A percentile compares a stretch with the other conserved stretches of the same genome.
Evolutionary conservation across 53 echinoderm and acorn worm genomes (phyloP).

Genomic region (Crossaster papposus): DNA sequence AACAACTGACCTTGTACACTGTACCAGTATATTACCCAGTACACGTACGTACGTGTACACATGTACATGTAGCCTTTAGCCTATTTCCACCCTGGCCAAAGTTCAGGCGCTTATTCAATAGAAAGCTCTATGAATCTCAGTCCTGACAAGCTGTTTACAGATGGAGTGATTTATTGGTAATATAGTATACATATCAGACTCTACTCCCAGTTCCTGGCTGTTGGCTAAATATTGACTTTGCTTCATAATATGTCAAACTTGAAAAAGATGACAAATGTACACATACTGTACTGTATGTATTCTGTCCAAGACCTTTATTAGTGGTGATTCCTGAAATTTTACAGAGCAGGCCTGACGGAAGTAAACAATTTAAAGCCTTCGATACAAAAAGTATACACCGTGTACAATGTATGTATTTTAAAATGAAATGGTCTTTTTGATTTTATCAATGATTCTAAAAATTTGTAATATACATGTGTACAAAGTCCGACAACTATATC

Average conservation of each 20-base stretch:
- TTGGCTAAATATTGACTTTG: constrained; percentile 2
- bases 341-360: no score
- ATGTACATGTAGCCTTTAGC: background rate
- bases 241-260: background rate
- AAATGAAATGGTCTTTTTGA: no score
- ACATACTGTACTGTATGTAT: background rate
- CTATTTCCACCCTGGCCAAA: background rate
- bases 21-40: background rate
- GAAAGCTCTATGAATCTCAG: background rate
- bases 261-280: background rate
- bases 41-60: background rate
- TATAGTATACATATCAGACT: no score
- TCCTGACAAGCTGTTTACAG: constrained; percentile 6
- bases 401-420: no score
- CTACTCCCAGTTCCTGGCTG: background rate
- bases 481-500: no score
- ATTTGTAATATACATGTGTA: no score
- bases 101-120: background rate
- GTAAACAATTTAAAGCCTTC: no score
- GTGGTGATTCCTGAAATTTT: no score
- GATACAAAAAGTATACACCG: no score
- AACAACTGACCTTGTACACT: no score
- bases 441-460: no score
- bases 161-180: constrained; percentile 18
- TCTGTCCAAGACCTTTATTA: no score